Evolutionary conservation across 2,797 vertebrate genomes (phyloP), one percentile per base, ranked within the genome.

Genomic region (Amphiprion clarkii): DNA sequence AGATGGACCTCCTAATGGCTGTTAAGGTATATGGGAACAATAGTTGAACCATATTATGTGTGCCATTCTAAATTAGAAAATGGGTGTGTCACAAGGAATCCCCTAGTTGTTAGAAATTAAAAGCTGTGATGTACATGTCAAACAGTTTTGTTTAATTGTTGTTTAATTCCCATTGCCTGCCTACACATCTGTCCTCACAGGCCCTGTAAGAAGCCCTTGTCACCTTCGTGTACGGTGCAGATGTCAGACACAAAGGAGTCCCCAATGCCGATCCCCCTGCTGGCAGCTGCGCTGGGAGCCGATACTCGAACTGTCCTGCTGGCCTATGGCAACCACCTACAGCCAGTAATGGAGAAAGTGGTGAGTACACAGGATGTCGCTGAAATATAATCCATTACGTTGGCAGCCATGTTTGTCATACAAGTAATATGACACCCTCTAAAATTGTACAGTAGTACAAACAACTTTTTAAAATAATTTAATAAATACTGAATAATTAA

Each of bases 201-300:
- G 79, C 96, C 96, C 39, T 97, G 97, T 89, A 99, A 98, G 96
- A 99, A 99, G 83, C 98, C 98, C 13, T 80, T 99, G 86, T 95
- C 94, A 39, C 96, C 98, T 51, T 95, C 92, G 56, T 98, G 96
- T 88, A 95, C 97, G 36, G 91, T 99, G 84, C 98, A 98, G 92
- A 95, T 99, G 93, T 96, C 97, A 0, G 95, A 93, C 74, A 91
- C 90, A 0, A 90, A 88, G n/a, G 93, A 94, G 72, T 92, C 90
- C 14, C 97, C 98, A 0, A 93, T 91, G 67, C 98, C 97, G 0
- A 93, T 99, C 61, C 96, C 97, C 46, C 91, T 99, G 88, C 89
- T 98, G 70, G 96, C 96, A 13, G 96, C 96, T 19, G 93, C 94
- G 0, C 95, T 99, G 54, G 92, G 93, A 44, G 71, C 93, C 3